Conservation (phyloP, 2,113 vertebrate genomes). For the Protobothrops flavoviridis region DNA sequence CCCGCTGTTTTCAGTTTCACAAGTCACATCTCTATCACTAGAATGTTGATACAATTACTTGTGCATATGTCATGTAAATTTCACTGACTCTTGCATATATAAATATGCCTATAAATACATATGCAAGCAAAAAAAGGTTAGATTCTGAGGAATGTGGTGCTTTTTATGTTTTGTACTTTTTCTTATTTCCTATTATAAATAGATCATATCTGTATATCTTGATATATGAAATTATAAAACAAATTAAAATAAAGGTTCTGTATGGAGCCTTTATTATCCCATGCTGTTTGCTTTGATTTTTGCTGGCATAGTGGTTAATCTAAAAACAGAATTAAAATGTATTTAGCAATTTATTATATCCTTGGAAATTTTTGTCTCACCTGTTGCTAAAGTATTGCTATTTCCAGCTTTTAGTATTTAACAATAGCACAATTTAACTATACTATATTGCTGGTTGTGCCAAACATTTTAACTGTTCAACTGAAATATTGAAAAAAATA, state of each 20-base stretch:
- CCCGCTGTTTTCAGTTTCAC: neutral
- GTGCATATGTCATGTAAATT: neutral
- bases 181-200: slow-evolving; percentile 27
- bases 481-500: neutral
- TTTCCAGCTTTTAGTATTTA: slow-evolving; percentile 58
- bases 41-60: neutral
- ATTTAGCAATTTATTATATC: slow-evolving; percentile 67
- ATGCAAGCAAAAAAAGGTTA: neutral
- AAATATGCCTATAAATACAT: neutral
- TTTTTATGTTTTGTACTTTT: slow-evolving; percentile 36
- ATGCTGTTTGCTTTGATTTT: slow-evolving; percentile 56
- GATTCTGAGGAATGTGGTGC: neutral
- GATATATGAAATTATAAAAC: slow-evolving; percentile 22
- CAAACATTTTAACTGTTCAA: neutral
- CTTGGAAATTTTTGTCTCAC: slow-evolving; percentile 69
- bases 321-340: slow-evolving; percentile 68
- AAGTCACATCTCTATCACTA: neutral
- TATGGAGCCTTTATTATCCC: slow-evolving; percentile 53
- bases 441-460: slow-evolving; percentile 89
- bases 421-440: slow-evolving; percentile 63
- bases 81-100: neutral
- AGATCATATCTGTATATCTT: neutral
- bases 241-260: slow-evolving; percentile 32
- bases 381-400: slow-evolving; percentile 65
- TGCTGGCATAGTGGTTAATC: slow-evolving; percentile 62